Conservation (phyloP, 2,797 vertebrate genomes). For the Ctenopoma multispine region DNA sequence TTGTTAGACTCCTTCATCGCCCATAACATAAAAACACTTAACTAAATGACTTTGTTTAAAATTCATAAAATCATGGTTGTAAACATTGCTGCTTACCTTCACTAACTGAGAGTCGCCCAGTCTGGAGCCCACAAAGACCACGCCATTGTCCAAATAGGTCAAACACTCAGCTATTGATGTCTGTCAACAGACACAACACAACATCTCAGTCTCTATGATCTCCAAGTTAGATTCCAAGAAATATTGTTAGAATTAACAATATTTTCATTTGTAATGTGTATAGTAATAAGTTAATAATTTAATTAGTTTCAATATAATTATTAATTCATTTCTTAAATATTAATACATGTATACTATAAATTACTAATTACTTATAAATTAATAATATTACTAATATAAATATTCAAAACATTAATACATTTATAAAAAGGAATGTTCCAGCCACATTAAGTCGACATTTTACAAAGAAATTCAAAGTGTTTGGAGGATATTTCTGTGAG, state of each 20-base stretch:
- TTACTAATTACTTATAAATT: no score
- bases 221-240: no score
- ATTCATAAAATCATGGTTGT: not conserved
- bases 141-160: constrained; percentile 97
- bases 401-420: no score
- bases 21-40: not conserved
- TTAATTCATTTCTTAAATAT: no score
- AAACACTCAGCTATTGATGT: constrained; percentile 98
- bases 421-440: not conserved
- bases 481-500: no score
- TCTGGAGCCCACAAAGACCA: constrained; percentile 97
- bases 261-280: no score
- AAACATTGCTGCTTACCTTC: constrained; percentile 85
- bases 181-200: constrained; percentile 73
- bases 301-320: no score
- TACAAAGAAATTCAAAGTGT: not conserved
- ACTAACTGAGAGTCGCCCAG: constrained; percentile 98
- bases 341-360: no score
- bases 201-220: no score
- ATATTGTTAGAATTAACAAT: no score
- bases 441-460: not conserved
- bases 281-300: no score
- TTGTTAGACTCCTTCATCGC: not conserved
- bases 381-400: no score
- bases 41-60: not conserved